Base-by-base conservation (phyloP, 2,888 invertebrate species). In the Patella depressa region DNA sequence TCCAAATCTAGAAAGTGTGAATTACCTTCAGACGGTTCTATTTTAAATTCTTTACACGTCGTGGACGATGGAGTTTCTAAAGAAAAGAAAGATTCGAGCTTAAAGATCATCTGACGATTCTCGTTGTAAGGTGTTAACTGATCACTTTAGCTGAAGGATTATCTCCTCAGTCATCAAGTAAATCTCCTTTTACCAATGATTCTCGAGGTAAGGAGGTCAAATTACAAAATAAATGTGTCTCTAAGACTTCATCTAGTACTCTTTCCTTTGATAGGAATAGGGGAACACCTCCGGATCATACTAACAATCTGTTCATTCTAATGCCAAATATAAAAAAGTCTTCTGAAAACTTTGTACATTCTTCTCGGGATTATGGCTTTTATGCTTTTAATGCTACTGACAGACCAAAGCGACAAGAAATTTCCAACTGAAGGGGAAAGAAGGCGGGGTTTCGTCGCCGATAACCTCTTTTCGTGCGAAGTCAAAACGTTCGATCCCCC, bases 371-470 rank as follows among this genome's bases (percentile, higher is more conserved):
- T 59, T 19, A 15, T 11, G 59, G 14, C 19, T 1, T 1, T 55
- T 14, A 55, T 59, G 19, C 17, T 19, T 9, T 19, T 59, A 59
- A 17, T 59, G 9, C 59, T 3, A 59, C 5, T 59, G 14, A 59
- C 9, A 17, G 9, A 2, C 19, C 4, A 19, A 59, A 59, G 19
- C 59, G 59, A 2, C 2, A 9, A 1, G 59, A 59, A 19, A 15
- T 59, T 17, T 17, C 59, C n/a, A 11, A 59, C 59, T 59, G 7
- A 7, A 17, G 59, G 17, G n/a, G 59, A 19, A 59, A 17, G 59
- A 17, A 29, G 11, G 54, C 14, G 70, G 55, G 75, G 53, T 75
- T 75, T 70, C 53, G 54, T n/a, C 45, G 17, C 14, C 17, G n/a
- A 3, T 59, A 59, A 65, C n/a, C 19, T 24, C 7, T 55, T 19